Conservation (phyloP, 1,140 invertebrate genomes). For the Danaus melanippus region DNA sequence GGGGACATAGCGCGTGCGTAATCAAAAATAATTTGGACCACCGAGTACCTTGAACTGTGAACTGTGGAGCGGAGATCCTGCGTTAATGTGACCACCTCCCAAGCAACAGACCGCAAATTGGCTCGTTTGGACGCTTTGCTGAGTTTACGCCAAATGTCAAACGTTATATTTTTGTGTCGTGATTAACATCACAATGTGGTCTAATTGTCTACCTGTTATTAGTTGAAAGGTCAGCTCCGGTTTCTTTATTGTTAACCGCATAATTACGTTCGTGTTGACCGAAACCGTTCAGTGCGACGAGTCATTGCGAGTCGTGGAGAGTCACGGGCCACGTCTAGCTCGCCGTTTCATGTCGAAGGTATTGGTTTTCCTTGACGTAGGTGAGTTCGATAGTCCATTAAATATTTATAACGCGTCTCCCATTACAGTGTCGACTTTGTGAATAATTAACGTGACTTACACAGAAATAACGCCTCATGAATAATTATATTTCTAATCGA, state of each 20-base stretch:
- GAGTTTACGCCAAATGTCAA: conserved; percentile 50
- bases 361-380: no score
- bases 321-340: no score
- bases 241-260: no score
- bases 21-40: conserved; percentile 53
- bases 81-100: conserved; percentile 42
- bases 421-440: conserved; percentile 55
- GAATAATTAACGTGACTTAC: conserved; percentile 51
- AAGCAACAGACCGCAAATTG: conserved; percentile 47
- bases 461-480: conserved; percentile 46
- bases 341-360: no score
- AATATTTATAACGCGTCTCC: conserved; percentile 54
- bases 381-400: conserved; percentile 29
- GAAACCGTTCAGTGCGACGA: no score
- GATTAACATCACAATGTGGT: conserved; percentile 39
- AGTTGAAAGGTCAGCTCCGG: conserved; percentile 9
- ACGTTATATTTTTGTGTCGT: conserved; percentile 32
- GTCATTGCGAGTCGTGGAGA: no score
- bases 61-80: conserved; percentile 35
- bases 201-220: conserved; percentile 28
- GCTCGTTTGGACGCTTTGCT: conserved; percentile 27
- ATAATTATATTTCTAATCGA: conserved; percentile 55
- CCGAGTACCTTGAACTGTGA: not conserved
- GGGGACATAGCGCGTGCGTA: conserved; percentile 29
- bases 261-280: no score